These are phyloP conservation scores for Agrochola circellaris DNA, from an alignment of 2,888 invertebrate genomes.

Conservation along the genomic window DNA sequence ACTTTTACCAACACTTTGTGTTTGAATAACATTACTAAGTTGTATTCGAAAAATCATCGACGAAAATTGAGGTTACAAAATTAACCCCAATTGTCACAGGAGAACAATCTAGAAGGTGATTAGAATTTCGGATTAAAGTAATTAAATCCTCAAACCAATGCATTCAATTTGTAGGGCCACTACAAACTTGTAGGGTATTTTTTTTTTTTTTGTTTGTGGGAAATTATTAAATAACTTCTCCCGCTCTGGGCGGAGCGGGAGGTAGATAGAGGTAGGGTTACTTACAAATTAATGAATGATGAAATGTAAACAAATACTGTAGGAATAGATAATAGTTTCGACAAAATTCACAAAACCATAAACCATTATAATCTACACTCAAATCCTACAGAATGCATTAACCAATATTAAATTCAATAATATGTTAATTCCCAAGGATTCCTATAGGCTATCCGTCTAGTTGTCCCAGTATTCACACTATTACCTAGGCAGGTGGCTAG, in stretches of 20 bases:
- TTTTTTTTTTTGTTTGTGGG: background rate
- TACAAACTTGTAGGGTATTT: background rate
- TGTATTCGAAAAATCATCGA: too few species aligned
- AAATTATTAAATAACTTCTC: too few species aligned
- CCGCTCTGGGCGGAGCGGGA: too few species aligned
- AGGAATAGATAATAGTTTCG: background rate
- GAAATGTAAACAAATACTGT: background rate
- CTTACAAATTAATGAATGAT: too few species aligned
- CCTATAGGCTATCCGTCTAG: constrained; percentile 11
- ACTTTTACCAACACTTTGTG: background rate
- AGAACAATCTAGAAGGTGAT: background rate
- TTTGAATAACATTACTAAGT: background rate
- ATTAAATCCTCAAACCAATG: background rate
- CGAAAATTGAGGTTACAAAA: background rate
- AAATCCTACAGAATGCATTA: constrained; percentile 11
- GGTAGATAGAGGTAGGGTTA: too few species aligned
- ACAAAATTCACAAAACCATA: constrained; percentile 9
- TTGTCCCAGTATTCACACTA: constrained; percentile 44
- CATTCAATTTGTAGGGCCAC: background rate
- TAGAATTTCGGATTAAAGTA: background rate
- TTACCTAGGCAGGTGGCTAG: constrained; percentile 21
- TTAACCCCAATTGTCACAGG: background rate
- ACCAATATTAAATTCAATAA: constrained; percentile 31
- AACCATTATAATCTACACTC: constrained; percentile 11
- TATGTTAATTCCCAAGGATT: constrained; percentile 51